phyloP scores from a whole-genome alignment of 2,797 vertebrate genomes.

The Cyclura pinguis region DNA sequence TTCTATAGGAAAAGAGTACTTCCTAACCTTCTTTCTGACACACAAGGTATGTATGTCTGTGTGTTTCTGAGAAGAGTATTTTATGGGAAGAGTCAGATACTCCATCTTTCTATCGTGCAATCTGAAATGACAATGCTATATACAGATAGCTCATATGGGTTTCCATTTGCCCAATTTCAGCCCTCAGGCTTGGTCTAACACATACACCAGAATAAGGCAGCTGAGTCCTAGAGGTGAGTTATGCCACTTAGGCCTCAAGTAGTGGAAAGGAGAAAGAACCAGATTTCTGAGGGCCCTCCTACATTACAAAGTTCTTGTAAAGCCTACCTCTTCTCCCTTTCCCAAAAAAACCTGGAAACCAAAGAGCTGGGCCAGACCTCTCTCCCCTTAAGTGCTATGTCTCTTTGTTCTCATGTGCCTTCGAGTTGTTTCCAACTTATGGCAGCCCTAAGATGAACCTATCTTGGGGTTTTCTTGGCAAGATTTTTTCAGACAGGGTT shows the following conservation, averaged over 20 bases:
- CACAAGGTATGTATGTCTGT: background rate
- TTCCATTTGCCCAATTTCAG: background rate
- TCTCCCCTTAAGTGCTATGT: no score
- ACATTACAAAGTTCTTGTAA: background rate
- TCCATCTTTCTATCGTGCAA: no score
- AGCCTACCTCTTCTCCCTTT: no score
- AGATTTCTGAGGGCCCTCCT: no score
- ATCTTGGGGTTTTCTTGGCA: no score
- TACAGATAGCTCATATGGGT: background rate
- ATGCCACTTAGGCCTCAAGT: background rate
- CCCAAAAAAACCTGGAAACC: background rate
- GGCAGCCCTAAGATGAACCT: no score
- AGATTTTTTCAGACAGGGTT: no score
- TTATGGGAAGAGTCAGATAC: background rate
- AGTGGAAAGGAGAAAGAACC: background rate
- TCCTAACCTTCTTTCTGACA: background rate
- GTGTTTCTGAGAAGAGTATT: background rate
- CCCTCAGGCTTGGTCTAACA: background rate
- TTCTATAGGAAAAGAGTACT: no score
- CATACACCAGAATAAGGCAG: background rate
- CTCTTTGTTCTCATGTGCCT: no score
- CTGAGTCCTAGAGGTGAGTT: no score
- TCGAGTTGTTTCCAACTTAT: no score
- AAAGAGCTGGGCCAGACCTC: no score
- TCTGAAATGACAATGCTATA: background rate